Percentiles rank a stretch among this genome's conserved stretches.
Conservation (phyloP, 1,140 invertebrate genomes). For the Drosophila virilis region DNA sequence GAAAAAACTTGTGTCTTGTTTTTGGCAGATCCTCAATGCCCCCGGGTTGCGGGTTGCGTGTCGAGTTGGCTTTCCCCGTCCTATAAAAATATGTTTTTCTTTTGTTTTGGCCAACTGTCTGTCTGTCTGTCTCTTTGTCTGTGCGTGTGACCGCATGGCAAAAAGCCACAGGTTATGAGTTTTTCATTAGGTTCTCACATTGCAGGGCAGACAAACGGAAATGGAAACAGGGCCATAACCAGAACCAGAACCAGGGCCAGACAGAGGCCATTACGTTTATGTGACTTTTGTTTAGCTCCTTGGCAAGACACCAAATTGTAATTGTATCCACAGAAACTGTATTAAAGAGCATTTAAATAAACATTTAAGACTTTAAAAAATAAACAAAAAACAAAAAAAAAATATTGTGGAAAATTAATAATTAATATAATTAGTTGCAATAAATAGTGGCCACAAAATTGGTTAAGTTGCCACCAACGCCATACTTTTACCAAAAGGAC, state of each 20-base stretch:
- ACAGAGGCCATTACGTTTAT: constrained; percentile 42
- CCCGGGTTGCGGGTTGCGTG: constrained; percentile 31
- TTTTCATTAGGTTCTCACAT: constrained; percentile 69
- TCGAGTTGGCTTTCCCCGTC: constrained; percentile 28
- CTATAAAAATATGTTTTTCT: constrained; percentile 4
- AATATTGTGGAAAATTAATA: background rate
- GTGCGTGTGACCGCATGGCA: constrained; percentile 73
- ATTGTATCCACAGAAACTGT: constrained; percentile 26
- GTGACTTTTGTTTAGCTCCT: constrained; percentile 56
- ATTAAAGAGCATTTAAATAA: background rate
- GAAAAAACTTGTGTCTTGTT: constrained; percentile 43
- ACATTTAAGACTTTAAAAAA: background rate
- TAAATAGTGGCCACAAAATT: background rate
- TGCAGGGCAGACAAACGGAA: constrained; percentile 18
- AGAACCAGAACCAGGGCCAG: background rate
- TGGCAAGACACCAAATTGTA: constrained; percentile 62
- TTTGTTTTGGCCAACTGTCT: constrained; percentile 10
- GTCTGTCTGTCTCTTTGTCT: constrained; percentile 12
- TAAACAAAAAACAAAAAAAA: too few species aligned
- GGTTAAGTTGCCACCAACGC: background rate
- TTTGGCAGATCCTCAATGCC: constrained; percentile 49
- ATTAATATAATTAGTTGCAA: background rate
- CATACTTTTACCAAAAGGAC: background rate
- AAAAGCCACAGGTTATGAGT: constrained; percentile 81
- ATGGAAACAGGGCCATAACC: background rate